phyloP scores from a whole-genome alignment of 2,888 invertebrate species.

The Zaprionus lineosus region DNA sequence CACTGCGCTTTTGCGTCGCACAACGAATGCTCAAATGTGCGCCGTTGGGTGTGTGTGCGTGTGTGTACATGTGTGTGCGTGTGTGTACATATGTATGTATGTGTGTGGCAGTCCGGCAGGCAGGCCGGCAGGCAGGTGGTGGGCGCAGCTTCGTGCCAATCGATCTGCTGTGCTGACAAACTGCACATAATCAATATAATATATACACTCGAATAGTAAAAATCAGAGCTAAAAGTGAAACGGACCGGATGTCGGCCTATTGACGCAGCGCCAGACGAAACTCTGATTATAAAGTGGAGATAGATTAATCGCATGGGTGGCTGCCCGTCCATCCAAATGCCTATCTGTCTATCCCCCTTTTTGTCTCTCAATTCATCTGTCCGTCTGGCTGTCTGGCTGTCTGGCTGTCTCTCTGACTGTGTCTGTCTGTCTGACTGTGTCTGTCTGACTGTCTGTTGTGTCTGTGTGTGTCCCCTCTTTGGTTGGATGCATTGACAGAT shows the following conservation, averaged over 20 bases:
- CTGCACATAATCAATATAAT: slow-evolving; percentile 74
- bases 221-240: slow-evolving; percentile 75
- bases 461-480: too few relatives aligned
- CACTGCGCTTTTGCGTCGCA: slow-evolving; percentile 69
- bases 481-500: slow-evolving; percentile 75
- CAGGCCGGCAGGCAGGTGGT: too few relatives aligned
- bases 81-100: not conserved
- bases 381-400: slow-evolving; percentile 5
- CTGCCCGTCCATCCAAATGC: slow-evolving; percentile 42
- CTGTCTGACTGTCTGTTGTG: slow-evolving; percentile 11
- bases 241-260: slow-evolving; percentile 74
- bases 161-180: slow-evolving; percentile 60
- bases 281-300: slow-evolving; percentile 46
- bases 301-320: slow-evolving; percentile 70
- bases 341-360: slow-evolving; percentile 4
- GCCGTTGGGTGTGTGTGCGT: slow-evolving; percentile 14
- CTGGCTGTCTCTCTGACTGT: slow-evolving; percentile 1
- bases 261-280: slow-evolving; percentile 55
- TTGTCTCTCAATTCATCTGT: slow-evolving; percentile 2
- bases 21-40: slow-evolving; percentile 61
- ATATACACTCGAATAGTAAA: slow-evolving; percentile 56
- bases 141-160: slow-evolving; percentile 59
- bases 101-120: slow-evolving; percentile 48
- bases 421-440: not conserved
- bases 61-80: not conserved